These are phyloP conservation scores for Bombus breviceps DNA, from an alignment of 1,140 invertebrate species.

Conservation along the genomic window DNA sequence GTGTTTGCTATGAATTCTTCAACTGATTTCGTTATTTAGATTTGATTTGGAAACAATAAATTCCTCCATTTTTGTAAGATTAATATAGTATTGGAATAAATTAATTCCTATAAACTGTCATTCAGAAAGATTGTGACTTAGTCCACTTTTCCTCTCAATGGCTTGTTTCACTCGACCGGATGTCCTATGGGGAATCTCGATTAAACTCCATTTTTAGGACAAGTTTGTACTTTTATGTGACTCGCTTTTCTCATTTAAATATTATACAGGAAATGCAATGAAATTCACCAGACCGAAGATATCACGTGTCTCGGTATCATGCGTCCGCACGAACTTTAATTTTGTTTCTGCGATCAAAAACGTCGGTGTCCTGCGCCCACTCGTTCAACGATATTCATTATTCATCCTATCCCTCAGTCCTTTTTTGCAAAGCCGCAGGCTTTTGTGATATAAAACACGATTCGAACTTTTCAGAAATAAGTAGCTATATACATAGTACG, in stretches of 20 bases:
- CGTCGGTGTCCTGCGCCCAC: background rate
- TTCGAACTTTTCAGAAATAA: background rate
- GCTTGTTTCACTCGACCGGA: background rate
- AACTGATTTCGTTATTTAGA: no score
- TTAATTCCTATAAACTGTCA: background rate
- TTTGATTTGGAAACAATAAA: no score
- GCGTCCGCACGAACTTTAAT: conserved; percentile 25
- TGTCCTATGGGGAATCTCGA: background rate
- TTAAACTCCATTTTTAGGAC: conserved; percentile 4
- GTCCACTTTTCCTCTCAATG: background rate
- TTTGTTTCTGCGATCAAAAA: conserved; percentile 2
- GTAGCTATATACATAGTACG: background rate
- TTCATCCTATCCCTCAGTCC: background rate
- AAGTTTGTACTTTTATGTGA: conserved; percentile 17
- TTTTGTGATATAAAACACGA: background rate
- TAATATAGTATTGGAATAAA: no score
- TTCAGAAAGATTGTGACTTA: background rate
- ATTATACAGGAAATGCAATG: conserved; percentile 51
- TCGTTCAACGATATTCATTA: background rate
- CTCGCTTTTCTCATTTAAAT: conserved; percentile 55
- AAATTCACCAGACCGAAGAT: conserved; percentile 62
- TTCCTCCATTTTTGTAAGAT: no score
- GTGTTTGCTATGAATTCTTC: no score
- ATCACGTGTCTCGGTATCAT: conserved; percentile 50
- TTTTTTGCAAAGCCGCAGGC: background rate